Conservation (phyloP, 2,888 invertebrate genomes). For the Neria commutata region DNA sequence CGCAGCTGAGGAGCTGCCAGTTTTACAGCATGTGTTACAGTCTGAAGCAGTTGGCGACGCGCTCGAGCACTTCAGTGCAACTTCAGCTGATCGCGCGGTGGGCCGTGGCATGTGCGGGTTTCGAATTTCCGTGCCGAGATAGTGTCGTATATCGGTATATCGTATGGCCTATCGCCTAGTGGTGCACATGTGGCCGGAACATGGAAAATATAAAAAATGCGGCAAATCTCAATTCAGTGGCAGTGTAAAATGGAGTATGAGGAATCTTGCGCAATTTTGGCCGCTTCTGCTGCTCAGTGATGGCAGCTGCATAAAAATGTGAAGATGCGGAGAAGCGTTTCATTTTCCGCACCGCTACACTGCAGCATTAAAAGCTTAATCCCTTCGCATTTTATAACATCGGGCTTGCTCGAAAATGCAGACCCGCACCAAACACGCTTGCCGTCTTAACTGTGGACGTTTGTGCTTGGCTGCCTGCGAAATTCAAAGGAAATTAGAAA, state of each 20-base stretch:
- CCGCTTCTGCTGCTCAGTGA: not conserved
- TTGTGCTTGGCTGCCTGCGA: slow-evolving; percentile 39
- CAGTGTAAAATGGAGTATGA: not conserved
- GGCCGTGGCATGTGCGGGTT: slow-evolving; percentile 38
- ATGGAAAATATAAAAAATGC: not conserved
- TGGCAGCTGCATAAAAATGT: not conserved
- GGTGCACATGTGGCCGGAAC: not conserved
- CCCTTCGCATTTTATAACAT: slow-evolving; percentile 12
- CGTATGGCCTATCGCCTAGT: no score
- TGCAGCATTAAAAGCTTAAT: slow-evolving; percentile 8
- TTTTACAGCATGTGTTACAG: slow-evolving; percentile 2
- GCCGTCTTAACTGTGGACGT: no score
- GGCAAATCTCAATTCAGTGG: no score
- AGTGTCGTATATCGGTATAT: not conserved
- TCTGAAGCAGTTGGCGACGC: slow-evolving; percentile 14
- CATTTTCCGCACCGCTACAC: not conserved
- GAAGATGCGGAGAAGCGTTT: not conserved
- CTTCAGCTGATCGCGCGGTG: slow-evolving; percentile 26
- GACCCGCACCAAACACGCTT: slow-evolving; percentile 31
- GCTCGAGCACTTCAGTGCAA: slow-evolving; percentile 39
- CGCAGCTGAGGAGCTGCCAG: slow-evolving; percentile 10
- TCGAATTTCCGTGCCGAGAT: not conserved
- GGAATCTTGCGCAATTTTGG: not conserved
- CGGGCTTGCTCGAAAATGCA: not conserved
- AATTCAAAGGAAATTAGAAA: slow-evolving; percentile 49